Evolutionary conservation across 2,113 vertebrate species (phyloP), one percentile per base, ranked within the genome.

Genomic region (Stictonetta naevosa): DNA sequence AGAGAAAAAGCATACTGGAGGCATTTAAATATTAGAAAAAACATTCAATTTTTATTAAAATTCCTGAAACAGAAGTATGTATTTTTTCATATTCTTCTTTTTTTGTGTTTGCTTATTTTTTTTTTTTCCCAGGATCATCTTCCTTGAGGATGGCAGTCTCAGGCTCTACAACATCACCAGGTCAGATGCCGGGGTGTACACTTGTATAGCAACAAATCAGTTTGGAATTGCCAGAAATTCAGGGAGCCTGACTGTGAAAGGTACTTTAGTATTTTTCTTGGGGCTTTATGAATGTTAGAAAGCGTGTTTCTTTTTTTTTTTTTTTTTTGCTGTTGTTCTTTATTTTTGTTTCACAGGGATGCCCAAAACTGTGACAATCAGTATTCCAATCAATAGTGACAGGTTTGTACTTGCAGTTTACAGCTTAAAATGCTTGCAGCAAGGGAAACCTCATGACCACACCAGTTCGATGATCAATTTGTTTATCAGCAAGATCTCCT

Each of bases 201-300:
- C 98, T 0, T 99, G 99, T 71, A 81, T 98, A 71, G 99, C 98
- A 62, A 98, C 97, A 15, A 99, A 99, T 97, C 98, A 98, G 46
- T 99, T 99, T 16, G 98, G 99, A 58, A 64, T 94, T 20, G 98
- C 98, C 34, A 98, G 98, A 96, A 98, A 96, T 86, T 97, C 98
- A 1, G 99, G 98, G 59, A 96, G 52, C 18, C 97, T 99, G 81
- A 34, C 98, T 36, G 98, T 99, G 19, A 99, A 99, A 99, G 98
- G 98, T 99, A 98, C 33, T 87, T 95, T 31, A 76, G 53, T 29
- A 9, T 88, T 69, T 91, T 74, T 20, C 48, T 55, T 44, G 38
- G 60, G 38, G 14, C 8, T 48, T 36, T 64, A 20, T 48, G 21
- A 26, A n/a, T 76, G 31, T 22, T 74, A 62, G 34, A 90, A 42